Evolutionary conservation across 2,113 vertebrate genomes (phyloP), one percentile per base, ranked within the genome.

Genomic region (Syngnathus typhle): DNA sequence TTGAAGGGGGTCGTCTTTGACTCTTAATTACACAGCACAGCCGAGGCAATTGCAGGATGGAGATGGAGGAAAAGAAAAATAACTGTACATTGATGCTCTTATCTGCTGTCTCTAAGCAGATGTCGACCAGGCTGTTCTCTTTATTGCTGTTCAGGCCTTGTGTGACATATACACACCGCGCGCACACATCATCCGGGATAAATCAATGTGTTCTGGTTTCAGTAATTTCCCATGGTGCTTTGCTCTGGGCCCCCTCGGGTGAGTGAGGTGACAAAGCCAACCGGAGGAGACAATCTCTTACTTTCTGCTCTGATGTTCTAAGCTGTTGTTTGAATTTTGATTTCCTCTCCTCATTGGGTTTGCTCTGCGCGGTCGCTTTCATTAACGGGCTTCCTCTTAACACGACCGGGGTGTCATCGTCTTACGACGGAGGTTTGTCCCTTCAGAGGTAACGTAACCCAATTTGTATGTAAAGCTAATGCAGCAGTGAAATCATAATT

Each of bases 161-260:
- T 80, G 81, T 82, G 72, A 79, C 77, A 51, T 68, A 56, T 79
- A 75, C 90, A 88, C 77, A 44, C 69, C 69, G 56, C 82, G 75
- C 90, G 68, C 71, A 68, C 82, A 69, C 78, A 59, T 71, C 81
- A 68, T 73, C 69, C 79, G 5, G 67, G 79, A 77, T 82, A 95
- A 97, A 95, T 96, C 94, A 92, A 94, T 95, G 94, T 87, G 81
- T 93, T 95, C 92, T 91, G 92, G 93, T 93, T 80, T 93, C 90
- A 80, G 84, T 95, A 93, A 95, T 96, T 96, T 96, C 95, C 95
- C 95, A 93, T 82, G 94, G 90, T 94, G 92, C 92, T 85, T 87
- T 84, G 84, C 91, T 84, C 69, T 81, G 84, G 81, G 88, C 79
- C 85, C 87, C 71, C 21, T 75, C 21, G 89, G 90, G 90, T 84